These are phyloP conservation scores for Sparidentex hasta DNA, from an alignment of 2,797 vertebrate species.

Conservation along the genomic window DNA sequence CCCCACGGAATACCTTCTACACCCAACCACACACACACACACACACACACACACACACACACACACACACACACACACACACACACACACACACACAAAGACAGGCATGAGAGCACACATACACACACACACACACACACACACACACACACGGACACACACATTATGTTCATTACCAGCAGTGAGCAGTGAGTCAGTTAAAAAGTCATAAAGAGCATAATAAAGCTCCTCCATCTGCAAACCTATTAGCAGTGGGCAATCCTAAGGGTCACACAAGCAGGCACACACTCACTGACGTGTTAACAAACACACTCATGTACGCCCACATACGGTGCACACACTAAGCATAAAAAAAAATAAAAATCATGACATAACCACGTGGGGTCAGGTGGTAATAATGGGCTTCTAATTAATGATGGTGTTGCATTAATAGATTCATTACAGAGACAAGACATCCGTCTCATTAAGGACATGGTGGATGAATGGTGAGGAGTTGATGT, in stretches of 20 bases:
- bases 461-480: conserved; percentile 30
- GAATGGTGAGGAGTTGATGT: conserved; percentile 3
- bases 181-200: conserved; percentile 65
- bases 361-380: conserved; percentile 4
- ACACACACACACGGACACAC: conserved; percentile 10
- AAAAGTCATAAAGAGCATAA: conserved; percentile 75
- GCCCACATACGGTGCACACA: background rate
- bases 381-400: conserved; percentile 47
- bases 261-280: conserved; percentile 49
- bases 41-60: background rate
- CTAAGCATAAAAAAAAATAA: background rate
- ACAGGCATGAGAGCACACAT: too few species aligned
- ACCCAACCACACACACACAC: background rate
- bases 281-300: conserved; percentile 11
- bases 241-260: conserved; percentile 64
- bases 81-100: background rate
- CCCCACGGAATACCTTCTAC: too few species aligned
- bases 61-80: background rate
- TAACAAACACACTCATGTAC: conserved; percentile 7
- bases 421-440: conserved; percentile 50
- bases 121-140: conserved; percentile 14
- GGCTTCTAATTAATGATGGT: conserved; percentile 50
- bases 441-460: conserved; percentile 34
- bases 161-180: conserved; percentile 43
- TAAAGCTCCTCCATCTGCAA: conserved; percentile 69